Evolutionary conservation across 2,797 vertebrate species (phyloP).

Genomic region (Lepilemur ruficaudatus): DNA sequence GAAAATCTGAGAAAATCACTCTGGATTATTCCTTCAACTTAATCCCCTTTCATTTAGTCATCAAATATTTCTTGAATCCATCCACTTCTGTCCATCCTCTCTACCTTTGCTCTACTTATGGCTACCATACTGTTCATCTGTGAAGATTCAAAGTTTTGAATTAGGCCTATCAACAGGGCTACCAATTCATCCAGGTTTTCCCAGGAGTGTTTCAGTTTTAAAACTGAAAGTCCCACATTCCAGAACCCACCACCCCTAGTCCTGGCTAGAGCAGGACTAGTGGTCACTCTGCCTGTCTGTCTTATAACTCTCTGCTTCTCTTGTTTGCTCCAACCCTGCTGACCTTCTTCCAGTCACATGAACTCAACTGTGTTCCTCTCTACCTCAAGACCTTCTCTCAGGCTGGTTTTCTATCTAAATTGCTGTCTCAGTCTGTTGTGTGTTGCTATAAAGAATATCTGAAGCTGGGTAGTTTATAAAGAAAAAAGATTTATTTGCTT

Average conservation of each 20-base stretch:
- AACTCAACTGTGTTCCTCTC: background rate
- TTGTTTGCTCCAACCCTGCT: background rate
- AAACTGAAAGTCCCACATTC: background rate
- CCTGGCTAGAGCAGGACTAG: no score
- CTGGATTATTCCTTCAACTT: background rate
- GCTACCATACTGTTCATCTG: background rate
- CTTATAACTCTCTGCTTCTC: background rate
- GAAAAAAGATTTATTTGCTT: background rate
- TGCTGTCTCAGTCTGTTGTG: background rate
- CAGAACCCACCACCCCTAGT: background rate
- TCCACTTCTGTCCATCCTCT: background rate
- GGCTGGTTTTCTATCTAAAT: background rate
- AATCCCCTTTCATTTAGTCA: background rate
- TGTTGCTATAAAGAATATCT: background rate
- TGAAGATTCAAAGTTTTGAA: background rate
- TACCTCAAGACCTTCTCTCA: background rate
- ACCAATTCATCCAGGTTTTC: background rate
- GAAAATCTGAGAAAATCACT: background rate
- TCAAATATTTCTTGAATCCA: background rate
- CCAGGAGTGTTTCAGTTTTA: background rate
- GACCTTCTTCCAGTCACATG: background rate
- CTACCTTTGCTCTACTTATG: background rate
- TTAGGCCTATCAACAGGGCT: background rate
- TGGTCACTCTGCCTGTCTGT: fast-evolving
- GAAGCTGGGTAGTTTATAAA: background rate